These are phyloP conservation scores for Oceanodroma tethys DNA, from an alignment of 2,113 vertebrate species.

Conservation along the genomic window DNA sequence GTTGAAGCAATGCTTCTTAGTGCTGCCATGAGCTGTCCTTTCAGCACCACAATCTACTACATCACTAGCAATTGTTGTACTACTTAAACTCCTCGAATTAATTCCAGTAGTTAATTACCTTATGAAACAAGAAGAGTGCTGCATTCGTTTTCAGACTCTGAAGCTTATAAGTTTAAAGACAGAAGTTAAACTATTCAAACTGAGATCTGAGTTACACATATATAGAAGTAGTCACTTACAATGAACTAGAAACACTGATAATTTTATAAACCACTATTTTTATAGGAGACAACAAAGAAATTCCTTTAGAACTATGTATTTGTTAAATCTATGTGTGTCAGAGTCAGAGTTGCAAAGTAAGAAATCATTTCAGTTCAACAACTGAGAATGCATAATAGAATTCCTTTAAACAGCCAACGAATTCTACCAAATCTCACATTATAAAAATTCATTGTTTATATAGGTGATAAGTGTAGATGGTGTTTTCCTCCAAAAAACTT, in stretches of 20 bases:
- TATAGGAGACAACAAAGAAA: not conserved
- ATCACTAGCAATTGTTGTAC: accelerated
- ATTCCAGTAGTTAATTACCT: not conserved
- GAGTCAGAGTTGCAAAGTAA: not conserved
- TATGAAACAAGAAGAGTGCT: not conserved
- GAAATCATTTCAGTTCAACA: not conserved
- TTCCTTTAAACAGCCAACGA: not conserved
- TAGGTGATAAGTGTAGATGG: not conserved
- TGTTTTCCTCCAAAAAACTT: not conserved
- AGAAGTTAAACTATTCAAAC: not conserved
- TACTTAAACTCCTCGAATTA: accelerated
- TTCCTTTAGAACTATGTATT: not conserved
- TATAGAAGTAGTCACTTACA: not conserved
- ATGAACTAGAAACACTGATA: not conserved
- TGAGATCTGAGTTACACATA: not conserved
- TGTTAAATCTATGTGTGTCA: not conserved
- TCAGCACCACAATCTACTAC: not conserved
- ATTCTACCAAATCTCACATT: not conserved
- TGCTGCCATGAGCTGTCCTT: not conserved
- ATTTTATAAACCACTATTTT: not conserved
- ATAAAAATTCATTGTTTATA: not conserved
- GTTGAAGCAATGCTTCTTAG: accelerated
- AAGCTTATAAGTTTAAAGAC: not conserved
- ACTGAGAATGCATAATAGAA: not conserved
- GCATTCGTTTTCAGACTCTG: not conserved